These are phyloP conservation scores for Megamerina dolium DNA, from an alignment of 2,888 invertebrate genomes.

Conservation along the genomic window DNA sequence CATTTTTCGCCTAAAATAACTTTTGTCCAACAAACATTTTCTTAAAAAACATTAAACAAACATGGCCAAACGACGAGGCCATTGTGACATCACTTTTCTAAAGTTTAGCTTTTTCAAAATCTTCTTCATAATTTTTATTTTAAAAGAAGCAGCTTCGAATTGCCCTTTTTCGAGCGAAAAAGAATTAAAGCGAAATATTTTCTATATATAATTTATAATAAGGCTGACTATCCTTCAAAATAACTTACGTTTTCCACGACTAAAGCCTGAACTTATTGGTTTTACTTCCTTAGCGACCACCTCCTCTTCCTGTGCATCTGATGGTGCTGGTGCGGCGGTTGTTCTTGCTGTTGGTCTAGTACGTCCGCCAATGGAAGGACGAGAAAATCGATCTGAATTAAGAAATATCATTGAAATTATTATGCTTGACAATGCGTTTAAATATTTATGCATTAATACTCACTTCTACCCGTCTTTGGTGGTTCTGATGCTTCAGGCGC, in stretches of 20 bases:
- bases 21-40: too few relatives aligned
- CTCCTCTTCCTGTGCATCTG: constrained; percentile 34
- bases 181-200: neutral
- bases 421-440: neutral
- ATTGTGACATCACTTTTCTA: too few relatives aligned
- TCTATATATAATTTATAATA: neutral
- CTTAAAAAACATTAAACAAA: too few relatives aligned
- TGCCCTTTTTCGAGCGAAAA: too few relatives aligned
- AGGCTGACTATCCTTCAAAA: neutral
- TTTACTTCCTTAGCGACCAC: constrained; percentile 39
- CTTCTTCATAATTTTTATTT: too few relatives aligned
- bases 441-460: constrained; percentile 13
- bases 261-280: constrained; percentile 38
- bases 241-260: constrained; percentile 43
- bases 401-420: neutral
- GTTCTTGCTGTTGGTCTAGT: constrained; percentile 35
- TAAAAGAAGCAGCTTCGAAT: too few relatives aligned
- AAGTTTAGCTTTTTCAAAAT: too few relatives aligned
- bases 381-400: constrained; percentile 42
- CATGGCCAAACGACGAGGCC: too few relatives aligned
- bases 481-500: constrained; percentile 47
- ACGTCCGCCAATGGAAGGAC: constrained; percentile 46
- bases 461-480: constrained; percentile 42
- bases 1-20: too few relatives aligned
- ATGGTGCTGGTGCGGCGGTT: constrained; percentile 33